These are phyloP conservation scores for Eurystomus glaucurus DNA, from an alignment of 2,797 vertebrate species.

Conservation along the genomic window DNA sequence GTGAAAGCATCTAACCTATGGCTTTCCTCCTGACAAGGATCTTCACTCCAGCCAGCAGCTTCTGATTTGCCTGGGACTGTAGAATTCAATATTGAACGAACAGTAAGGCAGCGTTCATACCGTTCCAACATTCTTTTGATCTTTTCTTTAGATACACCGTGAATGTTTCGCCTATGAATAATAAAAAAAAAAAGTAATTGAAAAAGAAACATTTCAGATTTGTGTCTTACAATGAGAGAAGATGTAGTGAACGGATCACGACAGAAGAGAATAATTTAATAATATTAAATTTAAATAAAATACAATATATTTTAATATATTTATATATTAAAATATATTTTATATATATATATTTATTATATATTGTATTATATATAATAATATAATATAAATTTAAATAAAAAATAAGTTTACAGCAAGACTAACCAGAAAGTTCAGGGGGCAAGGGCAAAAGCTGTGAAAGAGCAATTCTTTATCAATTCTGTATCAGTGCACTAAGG, in stretches of 20 bases:
- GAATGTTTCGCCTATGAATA: conserved; percentile 89
- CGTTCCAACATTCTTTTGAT: conserved; percentile 92
- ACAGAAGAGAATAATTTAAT: not conserved
- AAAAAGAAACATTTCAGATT: not conserved
- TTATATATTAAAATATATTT: no score
- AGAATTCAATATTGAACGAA: conserved; percentile 90
- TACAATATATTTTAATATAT: no score
- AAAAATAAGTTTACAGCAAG: not conserved
- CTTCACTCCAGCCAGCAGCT: conserved; percentile 52
- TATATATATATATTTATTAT: no score
- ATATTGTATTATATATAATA: no score
- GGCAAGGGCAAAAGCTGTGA: not conserved
- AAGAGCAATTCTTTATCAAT: not conserved
- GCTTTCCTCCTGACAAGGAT: conserved; percentile 57
- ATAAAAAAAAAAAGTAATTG: not conserved
- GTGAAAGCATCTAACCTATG: conserved; percentile 82
- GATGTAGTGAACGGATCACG: no score
- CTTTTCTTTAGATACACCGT: conserved; percentile 92
- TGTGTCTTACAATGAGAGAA: not conserved
- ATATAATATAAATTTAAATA: no score
- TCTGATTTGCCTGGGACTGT: conserved; percentile 81
- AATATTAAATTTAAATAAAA: no score
- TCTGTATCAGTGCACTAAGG: not conserved
- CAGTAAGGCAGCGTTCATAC: conserved; percentile 90
- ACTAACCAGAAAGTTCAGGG: not conserved